These are phyloP conservation scores for Parnassius mnemosyne DNA, from an alignment of 2,888 invertebrate species.

Conservation along the genomic window DNA sequence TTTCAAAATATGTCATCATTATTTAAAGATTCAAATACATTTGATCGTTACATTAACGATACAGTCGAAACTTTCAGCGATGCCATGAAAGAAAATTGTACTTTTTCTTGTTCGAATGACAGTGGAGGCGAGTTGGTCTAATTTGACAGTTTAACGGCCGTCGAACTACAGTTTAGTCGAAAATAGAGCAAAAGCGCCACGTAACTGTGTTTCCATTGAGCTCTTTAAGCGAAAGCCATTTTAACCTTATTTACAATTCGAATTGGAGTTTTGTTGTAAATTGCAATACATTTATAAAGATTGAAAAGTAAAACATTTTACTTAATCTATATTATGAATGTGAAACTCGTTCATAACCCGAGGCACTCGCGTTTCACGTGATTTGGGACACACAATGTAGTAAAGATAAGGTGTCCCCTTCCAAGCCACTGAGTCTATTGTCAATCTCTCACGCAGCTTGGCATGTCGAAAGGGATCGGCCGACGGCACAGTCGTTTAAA, in stretches of 20 bases:
- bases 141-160: slow-evolving; percentile 65
- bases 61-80: slow-evolving; percentile 56
- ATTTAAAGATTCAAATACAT: slow-evolving; percentile 21
- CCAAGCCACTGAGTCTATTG: slow-evolving; percentile 74
- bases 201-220: slow-evolving; percentile 36
- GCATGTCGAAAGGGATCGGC: slow-evolving; percentile 60
- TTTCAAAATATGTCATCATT: slow-evolving; percentile 2
- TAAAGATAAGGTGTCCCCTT: slow-evolving; percentile 75
- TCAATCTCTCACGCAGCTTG: slow-evolving; percentile 70
- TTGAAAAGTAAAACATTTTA: slow-evolving; percentile 36
- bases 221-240: slow-evolving; percentile 41
- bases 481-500: slow-evolving; percentile 38
- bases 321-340: slow-evolving; percentile 69
- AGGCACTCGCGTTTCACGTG: slow-evolving; percentile 70
- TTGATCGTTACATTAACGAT: slow-evolving; percentile 40
- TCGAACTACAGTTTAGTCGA: slow-evolving; percentile 46
- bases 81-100: slow-evolving; percentile 64
- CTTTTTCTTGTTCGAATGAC: slow-evolving; percentile 60
- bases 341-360: slow-evolving; percentile 64
- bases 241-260: slow-evolving; percentile 38
- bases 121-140: slow-evolving; percentile 55
- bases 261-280: slow-evolving; percentile 32
- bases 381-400: slow-evolving; percentile 75
- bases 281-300: slow-evolving; percentile 15
- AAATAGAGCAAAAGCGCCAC: slow-evolving; percentile 37